These are phyloP conservation scores for Peromyscus leucopus DNA, from an alignment of 2,113 vertebrate species.

Conservation along the genomic window DNA sequence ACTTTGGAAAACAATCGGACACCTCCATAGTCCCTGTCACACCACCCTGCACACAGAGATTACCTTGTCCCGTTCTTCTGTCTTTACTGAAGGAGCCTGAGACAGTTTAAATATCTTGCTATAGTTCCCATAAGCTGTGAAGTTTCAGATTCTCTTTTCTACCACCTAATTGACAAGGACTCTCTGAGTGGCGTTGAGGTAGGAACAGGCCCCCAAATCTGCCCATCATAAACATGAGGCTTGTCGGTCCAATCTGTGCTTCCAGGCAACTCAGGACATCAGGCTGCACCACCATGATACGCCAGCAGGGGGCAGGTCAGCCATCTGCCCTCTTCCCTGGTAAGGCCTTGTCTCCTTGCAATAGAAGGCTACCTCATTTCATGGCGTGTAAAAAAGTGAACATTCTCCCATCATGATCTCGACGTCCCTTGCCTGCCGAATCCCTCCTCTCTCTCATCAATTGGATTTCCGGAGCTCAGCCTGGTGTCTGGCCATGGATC, in stretches of 20 bases:
- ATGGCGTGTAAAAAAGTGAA: not conserved
- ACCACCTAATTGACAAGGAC: not conserved
- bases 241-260: not conserved
- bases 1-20: not conserved
- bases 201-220: not conserved
- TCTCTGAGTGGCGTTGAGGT: not conserved
- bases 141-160: not conserved
- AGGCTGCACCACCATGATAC: not conserved
- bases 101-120: not conserved
- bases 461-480: too few relatives aligned
- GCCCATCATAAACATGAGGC: rapidly evolving
- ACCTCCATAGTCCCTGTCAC: not conserved
- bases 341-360: too few relatives aligned
- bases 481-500: too few relatives aligned
- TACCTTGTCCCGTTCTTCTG: not conserved
- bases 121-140: not conserved
- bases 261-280: not conserved
- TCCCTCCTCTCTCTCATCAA: too few relatives aligned
- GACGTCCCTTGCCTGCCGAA: too few relatives aligned
- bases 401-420: not conserved
- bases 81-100: not conserved
- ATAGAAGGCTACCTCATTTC: not conserved
- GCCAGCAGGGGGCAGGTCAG: not conserved
- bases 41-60: not conserved
- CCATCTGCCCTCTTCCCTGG: not conserved